Conservation (phyloP, 1,140 invertebrate species). For the Mactra quadrangularis region DNA sequence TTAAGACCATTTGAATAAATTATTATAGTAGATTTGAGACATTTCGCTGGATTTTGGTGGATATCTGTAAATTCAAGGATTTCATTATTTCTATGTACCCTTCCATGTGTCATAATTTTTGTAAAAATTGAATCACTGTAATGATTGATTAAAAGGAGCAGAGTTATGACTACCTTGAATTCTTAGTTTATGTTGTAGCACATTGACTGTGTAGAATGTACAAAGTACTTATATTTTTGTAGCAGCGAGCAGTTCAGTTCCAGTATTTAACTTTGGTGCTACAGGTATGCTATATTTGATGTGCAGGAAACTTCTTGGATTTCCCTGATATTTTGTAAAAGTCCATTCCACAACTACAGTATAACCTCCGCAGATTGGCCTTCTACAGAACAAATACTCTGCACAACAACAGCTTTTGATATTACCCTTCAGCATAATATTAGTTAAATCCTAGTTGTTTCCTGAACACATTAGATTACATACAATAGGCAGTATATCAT, state of each 20-base stretch:
- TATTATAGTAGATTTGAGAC: no score
- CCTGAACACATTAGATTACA: neutral
- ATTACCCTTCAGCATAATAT: no score
- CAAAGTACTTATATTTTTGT: neutral
- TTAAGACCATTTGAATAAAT: no score
- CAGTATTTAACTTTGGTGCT: slow-evolving; percentile 25
- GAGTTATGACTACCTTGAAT: neutral
- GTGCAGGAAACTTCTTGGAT: neutral
- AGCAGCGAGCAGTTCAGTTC: neutral
- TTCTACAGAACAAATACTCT: no score
- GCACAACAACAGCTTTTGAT: no score
- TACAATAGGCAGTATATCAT: neutral
- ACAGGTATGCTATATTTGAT: slow-evolving; percentile 4
- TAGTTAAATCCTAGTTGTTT: neutral
- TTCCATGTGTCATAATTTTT: no score
- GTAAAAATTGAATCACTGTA: no score
- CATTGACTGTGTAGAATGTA: neutral
- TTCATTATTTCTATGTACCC: neutral
- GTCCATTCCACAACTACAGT: neutral
- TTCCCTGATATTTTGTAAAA: neutral
- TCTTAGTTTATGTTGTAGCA: neutral
- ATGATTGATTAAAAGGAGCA: neutral
- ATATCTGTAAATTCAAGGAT: no score
- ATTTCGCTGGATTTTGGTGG: no score
- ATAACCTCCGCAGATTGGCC: no score